Evolutionary conservation across 2,888 invertebrate species (phyloP).

Genomic region (Mechanitis messenoides): DNA sequence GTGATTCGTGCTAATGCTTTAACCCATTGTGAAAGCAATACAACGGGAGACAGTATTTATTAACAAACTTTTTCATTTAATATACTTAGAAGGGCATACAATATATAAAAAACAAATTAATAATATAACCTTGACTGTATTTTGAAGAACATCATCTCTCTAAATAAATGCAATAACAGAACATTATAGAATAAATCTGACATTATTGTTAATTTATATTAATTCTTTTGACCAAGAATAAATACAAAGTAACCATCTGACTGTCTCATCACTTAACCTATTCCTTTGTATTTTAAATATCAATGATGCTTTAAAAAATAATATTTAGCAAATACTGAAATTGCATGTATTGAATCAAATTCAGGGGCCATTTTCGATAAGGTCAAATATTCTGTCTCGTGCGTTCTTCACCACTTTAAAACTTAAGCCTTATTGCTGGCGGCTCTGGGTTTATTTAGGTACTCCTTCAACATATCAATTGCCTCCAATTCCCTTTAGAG

Average conservation of each 20-base stretch:
- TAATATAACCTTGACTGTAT: no score
- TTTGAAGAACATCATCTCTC: no score
- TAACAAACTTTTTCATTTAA: no score
- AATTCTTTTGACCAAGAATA: conserved; percentile 21
- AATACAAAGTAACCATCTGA: conserved; percentile 24
- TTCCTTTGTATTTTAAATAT: conserved; percentile 25
- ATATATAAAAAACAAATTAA: no score
- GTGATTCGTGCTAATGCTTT: no score
- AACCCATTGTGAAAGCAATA: no score
- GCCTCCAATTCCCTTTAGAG: background rate
- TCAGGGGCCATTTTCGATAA: conserved; percentile 31
- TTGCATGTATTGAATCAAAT: conserved; percentile 30
- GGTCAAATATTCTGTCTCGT: conserved; percentile 29
- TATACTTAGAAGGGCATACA: no score
- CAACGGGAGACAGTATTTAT: no score
- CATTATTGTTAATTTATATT: conserved; percentile 14
- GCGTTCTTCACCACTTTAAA: conserved; percentile 29
- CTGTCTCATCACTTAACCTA: conserved; percentile 25
- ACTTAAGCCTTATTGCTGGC: conserved; percentile 22
- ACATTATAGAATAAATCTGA: background rate
- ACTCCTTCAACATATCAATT: no score
- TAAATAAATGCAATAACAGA: background rate
- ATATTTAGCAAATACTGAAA: conserved; percentile 27
- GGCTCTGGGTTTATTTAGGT: background rate
- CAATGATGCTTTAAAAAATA: conserved; percentile 26